Evolutionary conservation across 1,140 invertebrate species (phyloP), one percentile per base, ranked within the genome.

Genomic region (Aphaenogaster ashmeadi): DNA sequence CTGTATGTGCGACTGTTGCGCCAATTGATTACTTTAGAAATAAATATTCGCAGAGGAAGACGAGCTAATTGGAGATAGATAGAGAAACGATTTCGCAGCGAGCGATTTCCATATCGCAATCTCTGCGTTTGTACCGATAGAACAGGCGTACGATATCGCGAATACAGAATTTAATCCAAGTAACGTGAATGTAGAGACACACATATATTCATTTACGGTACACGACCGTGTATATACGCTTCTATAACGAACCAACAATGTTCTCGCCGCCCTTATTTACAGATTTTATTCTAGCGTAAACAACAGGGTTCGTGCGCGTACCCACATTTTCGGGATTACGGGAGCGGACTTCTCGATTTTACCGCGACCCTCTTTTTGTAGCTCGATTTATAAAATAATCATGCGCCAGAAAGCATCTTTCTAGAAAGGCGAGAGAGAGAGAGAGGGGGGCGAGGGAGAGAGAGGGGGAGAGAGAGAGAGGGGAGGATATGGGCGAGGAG

Each of bases 321-420:
- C 27, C 9, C 36, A 13, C 7, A 15, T 50, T 58, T 58, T n/a
- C 18, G 54, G 15, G 15, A 83, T 83, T 74, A 60, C 8, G 11
- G n/a, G 11, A 58, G 21, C 27, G 8, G 27, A 27, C 13, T 74
- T 74, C 8, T 21, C 67, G 54, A 83, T 81, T 71, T 71, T 56
- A 54, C 21, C 67, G 52, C 27, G 71, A 60, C 47, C n/a, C n/a
- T 81, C 11, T 50, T 81, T 47, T 21, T 52, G n/a, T 15, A 44
- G 15, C 9, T 74, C 67, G 54, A 83, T 83, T 83, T 74, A 72
- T 83, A 83, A 83, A 74, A 60, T 60, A 83, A 56, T 60, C 27
- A 72, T 47, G 69, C 15, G 11, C n/a, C 9, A 3, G 15, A 80
- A 62, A 78, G 9, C 5, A 1, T 13, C 11, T 58, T 60, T 21